phyloP scores from a whole-genome alignment of 2,888 invertebrate genomes.

The Parnassius orleans region DNA sequence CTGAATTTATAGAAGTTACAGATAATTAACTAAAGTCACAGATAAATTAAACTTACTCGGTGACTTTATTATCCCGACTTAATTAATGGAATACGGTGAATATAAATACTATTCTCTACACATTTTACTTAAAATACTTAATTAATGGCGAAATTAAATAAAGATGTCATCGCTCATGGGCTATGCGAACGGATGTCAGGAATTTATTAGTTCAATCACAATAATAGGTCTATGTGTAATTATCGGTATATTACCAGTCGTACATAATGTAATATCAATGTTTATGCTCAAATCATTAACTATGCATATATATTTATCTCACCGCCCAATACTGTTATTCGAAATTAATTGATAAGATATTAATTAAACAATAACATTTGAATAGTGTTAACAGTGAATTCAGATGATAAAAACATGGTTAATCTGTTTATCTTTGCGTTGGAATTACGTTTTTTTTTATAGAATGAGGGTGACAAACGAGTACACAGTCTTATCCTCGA shows the following conservation, averaged over 20 bases:
- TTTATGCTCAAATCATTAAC: constrained; percentile 24
- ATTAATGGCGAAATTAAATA: constrained; percentile 4
- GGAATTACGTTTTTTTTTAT: neutral
- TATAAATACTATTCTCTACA: neutral
- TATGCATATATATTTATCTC: constrained; percentile 21
- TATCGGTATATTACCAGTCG: constrained; percentile 9
- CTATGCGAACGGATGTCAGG: constrained; percentile 3
- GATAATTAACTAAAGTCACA: too few species aligned
- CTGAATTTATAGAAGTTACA: neutral
- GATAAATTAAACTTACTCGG: too few species aligned
- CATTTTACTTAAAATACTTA: neutral
- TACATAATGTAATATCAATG: constrained; percentile 11
- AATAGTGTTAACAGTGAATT: constrained; percentile 2
- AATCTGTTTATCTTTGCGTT: neutral
- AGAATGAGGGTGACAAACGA: too few species aligned
- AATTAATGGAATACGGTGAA: neutral
- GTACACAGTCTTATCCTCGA: too few species aligned
- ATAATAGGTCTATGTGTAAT: constrained; percentile 10
- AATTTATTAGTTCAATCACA: constrained; percentile 7
- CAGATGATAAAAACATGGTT: constrained; percentile 2
- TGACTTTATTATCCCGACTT: too few species aligned
- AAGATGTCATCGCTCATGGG: neutral
- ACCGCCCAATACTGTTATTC: constrained; percentile 13
- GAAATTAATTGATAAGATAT: constrained; percentile 26
- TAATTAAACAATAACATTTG: constrained; percentile 26